Conservation (phyloP, 2,888 invertebrate genomes). For the Ditylenchus weischeri region DNA sequence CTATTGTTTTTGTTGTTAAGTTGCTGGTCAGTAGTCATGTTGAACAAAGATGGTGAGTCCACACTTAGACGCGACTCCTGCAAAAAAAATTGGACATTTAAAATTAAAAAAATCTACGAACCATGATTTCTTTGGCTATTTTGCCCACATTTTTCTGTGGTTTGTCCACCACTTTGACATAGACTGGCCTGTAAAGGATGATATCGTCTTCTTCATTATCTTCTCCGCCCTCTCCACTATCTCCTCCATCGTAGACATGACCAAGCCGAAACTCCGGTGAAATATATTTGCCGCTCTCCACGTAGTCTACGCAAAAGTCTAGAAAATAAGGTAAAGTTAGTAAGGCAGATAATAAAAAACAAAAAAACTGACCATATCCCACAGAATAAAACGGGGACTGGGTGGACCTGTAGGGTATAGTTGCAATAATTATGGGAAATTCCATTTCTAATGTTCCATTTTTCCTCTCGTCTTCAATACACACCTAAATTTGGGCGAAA, state of each 20-base stretch:
- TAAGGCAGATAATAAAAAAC: neutral
- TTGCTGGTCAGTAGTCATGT: neutral
- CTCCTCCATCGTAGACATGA: slow-evolving; percentile 67
- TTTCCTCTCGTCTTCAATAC: slow-evolving; percentile 71
- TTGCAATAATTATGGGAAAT: slow-evolving; percentile 74
- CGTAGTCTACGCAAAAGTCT: slow-evolving; percentile 72
- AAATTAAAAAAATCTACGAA: neutral
- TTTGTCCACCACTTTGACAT: slow-evolving; percentile 43
- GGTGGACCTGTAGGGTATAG: slow-evolving; percentile 67
- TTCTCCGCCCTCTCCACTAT: slow-evolving; percentile 27
- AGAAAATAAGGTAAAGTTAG: slow-evolving; percentile 28
- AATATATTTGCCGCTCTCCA: slow-evolving; percentile 75
- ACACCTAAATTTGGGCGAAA: slow-evolving; percentile 64
- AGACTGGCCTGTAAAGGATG: slow-evolving; percentile 55
- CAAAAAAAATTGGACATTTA: neutral
- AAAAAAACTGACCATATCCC: slow-evolving; percentile 47
- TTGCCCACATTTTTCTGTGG: slow-evolving; percentile 22
- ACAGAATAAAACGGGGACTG: slow-evolving; percentile 57
- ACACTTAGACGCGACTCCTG: slow-evolving; percentile 7
- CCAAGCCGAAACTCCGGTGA: slow-evolving; percentile 76
- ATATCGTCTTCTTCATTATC: slow-evolving; percentile 51
- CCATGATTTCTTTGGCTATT: slow-evolving; percentile 15
- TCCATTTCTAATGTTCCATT: slow-evolving; percentile 72
- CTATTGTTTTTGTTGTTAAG: neutral
- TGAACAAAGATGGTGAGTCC: neutral